phyloP scores from a whole-genome alignment of 2,113 vertebrate species.

The Hucho hucho region DNA sequence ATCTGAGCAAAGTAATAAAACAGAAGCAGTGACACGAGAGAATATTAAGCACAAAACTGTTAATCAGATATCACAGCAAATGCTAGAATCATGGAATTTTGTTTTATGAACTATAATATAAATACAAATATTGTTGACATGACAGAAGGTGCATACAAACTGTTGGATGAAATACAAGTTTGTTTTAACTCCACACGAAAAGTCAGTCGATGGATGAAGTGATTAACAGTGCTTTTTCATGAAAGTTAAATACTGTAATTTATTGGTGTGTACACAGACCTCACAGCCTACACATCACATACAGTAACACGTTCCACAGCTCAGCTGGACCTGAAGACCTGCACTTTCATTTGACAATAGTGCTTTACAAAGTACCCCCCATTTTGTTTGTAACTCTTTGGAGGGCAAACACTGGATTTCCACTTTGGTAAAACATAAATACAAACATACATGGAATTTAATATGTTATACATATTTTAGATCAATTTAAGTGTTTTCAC shows the following conservation, averaged over 20 bases:
- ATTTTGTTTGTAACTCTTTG: background rate
- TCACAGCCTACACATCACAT: background rate
- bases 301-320: background rate
- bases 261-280: background rate
- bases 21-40: background rate
- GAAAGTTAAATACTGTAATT: background rate
- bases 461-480: conserved; percentile 4
- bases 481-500: background rate
- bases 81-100: background rate
- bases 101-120: background rate
- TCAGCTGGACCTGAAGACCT: background rate
- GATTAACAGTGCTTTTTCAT: too few species aligned
- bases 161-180: background rate
- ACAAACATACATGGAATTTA: conserved; percentile 8
- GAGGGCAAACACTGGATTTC: conserved; percentile 16
- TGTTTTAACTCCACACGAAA: too few species aligned
- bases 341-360: background rate
- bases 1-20: too few species aligned
- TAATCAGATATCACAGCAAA: background rate
- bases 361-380: conserved; percentile 5
- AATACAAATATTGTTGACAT: background rate
- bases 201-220: too few species aligned
- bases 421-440: conserved; percentile 10
- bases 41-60: background rate
- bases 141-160: background rate